A percentile compares a stretch with the other conserved stretches of the same genome.
Conservation (phyloP, 2,888 invertebrate species). For the Erebia aethiops region DNA sequence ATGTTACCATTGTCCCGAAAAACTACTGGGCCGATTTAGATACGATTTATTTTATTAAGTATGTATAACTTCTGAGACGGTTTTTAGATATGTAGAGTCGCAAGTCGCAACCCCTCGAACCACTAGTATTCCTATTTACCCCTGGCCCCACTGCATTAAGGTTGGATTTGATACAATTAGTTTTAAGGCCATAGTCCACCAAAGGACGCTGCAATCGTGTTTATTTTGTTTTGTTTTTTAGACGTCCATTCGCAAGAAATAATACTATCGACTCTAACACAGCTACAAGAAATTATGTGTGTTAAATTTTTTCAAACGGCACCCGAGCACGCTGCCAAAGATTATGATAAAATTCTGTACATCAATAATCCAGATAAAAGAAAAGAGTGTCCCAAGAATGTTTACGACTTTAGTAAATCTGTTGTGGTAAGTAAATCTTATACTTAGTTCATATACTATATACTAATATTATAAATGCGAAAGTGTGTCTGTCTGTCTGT, state of each 20-base stretch:
- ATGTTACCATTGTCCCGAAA: too few relatives aligned
- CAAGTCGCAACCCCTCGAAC: too few relatives aligned
- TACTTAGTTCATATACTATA: too few relatives aligned
- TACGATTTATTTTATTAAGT: too few relatives aligned
- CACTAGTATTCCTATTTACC: too few relatives aligned
- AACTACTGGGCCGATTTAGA: too few relatives aligned
- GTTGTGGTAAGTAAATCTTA: slow-evolving; percentile 56
- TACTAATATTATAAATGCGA: too few relatives aligned
- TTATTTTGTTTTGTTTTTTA: slow-evolving; percentile 40
- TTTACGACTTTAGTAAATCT: slow-evolving; percentile 51
- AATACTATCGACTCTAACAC: slow-evolving; percentile 52
- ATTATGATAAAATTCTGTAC: slow-evolving; percentile 52
- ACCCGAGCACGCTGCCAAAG: slow-evolving; percentile 43
- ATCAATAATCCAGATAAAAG: slow-evolving; percentile 62
- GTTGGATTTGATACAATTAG: background rate
- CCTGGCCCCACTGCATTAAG: too few relatives aligned
- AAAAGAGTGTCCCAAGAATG: slow-evolving; percentile 55
- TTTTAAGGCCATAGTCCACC: background rate
- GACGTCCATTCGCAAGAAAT: slow-evolving; percentile 68
- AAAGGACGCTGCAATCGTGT: background rate
- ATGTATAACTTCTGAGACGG: too few relatives aligned
- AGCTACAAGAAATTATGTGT: slow-evolving; percentile 62
- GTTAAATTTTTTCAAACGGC: slow-evolving; percentile 67
- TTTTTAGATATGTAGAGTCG: too few relatives aligned
- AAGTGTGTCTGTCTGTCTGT: too few relatives aligned